Evolutionary conservation across 2,888 invertebrate species (phyloP), one percentile per base, ranked within the genome.

Genomic region (Pollenia labialis): DNA sequence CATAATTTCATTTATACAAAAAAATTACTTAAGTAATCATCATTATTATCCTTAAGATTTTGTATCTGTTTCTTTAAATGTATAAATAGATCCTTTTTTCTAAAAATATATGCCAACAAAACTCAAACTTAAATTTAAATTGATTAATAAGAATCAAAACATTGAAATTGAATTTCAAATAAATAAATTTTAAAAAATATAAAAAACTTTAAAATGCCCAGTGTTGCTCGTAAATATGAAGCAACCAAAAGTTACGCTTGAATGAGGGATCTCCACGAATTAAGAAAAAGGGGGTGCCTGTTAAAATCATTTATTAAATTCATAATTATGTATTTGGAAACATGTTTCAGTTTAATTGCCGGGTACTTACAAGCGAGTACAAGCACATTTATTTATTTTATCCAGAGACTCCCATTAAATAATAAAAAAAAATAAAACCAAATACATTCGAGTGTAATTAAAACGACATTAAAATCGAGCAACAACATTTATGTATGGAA

Each of bases 391-490:
- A 68, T 42, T 14, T 32, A 46, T 46, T 68, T 42, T 50, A 12
- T 23, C 40, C 42, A 12, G 32, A n/a, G 6, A 66, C 32, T 75
- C 42, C 52, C 64, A 40, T 40, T 32, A 32, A 32, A 32, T 32
- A 32, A 32, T 32, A 32, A 32, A 4, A 32, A 23, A 23, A n/a
- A 2, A 40, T 54, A 32, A 9, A 42, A 52, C 14, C 12, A 2
- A 40, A 1, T 11, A 52, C 50, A 18, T 52, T 46, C 44, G 54
- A 52, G 60, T 79, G 16, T 50, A 75, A 85, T 77, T 77, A 72
- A 85, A 81, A 72, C 68, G 16, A 77, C 52, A 81, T 81, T 74
- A 72, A 68, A 52, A 42, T 64, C 32, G 9, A 40, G 52, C 32
- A 66, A 12, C 46, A 74, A 42, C 40, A 54, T 54, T 12, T 42